Conservation (phyloP, 2,113 vertebrate genomes). For the Calidris pygmaea region DNA sequence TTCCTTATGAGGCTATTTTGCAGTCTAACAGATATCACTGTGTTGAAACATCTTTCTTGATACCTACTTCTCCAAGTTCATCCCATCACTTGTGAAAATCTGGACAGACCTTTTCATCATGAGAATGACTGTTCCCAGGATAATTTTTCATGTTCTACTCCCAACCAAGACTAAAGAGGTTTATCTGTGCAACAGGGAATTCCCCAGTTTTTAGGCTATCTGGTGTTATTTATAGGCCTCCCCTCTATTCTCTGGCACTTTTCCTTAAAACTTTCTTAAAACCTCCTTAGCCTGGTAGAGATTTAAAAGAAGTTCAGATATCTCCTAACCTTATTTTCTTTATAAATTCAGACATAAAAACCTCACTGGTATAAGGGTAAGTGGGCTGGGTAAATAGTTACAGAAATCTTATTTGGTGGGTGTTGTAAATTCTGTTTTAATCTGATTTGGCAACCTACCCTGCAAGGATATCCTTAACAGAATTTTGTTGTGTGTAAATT, state of each 20-base stretch:
- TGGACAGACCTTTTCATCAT: not conserved
- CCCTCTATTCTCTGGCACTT: not conserved
- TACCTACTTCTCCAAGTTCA: not conserved
- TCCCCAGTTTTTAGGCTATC: not conserved
- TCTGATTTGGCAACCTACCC: not conserved
- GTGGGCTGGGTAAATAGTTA: not conserved
- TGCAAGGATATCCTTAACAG: not conserved
- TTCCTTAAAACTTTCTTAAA: not conserved
- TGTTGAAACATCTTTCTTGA: not conserved
- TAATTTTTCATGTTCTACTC: not conserved
- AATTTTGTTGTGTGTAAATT: not conserved
- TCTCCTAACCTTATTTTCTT: not conserved
- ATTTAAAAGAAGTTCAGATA: not conserved
- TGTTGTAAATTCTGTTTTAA: not conserved
- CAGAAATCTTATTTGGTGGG: not conserved
- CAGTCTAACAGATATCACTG: not conserved
- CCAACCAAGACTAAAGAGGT: not conserved
- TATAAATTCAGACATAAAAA: slow-evolving; percentile 1
- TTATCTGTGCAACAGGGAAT: not conserved
- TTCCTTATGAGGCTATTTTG: not conserved
- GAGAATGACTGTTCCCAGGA: not conserved
- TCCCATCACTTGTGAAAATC: not conserved
- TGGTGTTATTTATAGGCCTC: not conserved
- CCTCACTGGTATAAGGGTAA: not conserved
- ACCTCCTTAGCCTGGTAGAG: not conserved